These are phyloP conservation scores for Conomelus anceps DNA, from an alignment of 2,888 invertebrate species.

Conservation along the genomic window DNA sequence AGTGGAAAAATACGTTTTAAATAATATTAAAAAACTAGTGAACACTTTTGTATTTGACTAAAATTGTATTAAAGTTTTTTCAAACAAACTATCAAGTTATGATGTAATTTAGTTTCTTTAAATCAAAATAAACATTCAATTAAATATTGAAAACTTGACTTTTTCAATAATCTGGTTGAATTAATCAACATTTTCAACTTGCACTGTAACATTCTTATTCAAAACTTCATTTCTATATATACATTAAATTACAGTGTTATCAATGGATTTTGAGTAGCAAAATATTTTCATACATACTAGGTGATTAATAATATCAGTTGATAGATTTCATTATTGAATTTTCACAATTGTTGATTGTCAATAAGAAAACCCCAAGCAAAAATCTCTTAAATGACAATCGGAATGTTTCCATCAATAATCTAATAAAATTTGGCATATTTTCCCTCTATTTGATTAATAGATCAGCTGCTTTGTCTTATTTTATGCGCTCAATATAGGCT, in stretches of 20 bases:
- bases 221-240: background rate
- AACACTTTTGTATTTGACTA: background rate
- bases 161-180: background rate
- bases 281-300: conserved; percentile 19
- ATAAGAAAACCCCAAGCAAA: background rate
- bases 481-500: background rate
- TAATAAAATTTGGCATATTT: background rate
- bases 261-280: background rate
- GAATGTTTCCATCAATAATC: background rate
- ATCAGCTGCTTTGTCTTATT: background rate
- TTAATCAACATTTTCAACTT: no score
- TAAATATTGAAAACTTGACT: no score
- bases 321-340: conserved; percentile 24
- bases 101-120: background rate
- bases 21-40: background rate
- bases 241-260: background rate
- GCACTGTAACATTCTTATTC: background rate
- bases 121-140: no score
- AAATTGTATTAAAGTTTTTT: no score
- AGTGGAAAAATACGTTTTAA: background rate
- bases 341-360: background rate
- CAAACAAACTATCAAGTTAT: no score
- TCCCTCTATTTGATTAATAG: background rate
- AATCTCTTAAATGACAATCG: background rate
- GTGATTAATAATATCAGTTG: conserved; percentile 30